Conservation (phyloP, 2,888 invertebrate species). For the Thalpophila matura region DNA sequence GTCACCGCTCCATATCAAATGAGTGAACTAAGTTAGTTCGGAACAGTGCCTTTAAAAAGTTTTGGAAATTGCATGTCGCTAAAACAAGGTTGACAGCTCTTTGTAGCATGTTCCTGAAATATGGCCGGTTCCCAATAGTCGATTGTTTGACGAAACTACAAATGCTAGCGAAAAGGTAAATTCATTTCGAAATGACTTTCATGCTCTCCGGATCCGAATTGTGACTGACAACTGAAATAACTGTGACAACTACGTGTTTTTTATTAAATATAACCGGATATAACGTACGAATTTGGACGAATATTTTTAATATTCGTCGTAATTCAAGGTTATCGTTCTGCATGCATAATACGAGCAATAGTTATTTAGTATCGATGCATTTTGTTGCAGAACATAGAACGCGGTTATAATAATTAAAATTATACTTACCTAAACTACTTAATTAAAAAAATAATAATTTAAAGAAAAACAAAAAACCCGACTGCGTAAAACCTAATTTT, state of each 20-base stretch:
- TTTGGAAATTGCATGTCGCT: constrained; percentile 32
- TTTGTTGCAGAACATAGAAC: neutral
- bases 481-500: no score
- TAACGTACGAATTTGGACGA: constrained; percentile 4
- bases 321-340: no score
- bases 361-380: neutral
- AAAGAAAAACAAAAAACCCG: no score
- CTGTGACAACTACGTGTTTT: constrained; percentile 14
- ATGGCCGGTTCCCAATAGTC: constrained; percentile 24
- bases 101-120: constrained; percentile 12
- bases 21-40: constrained; percentile 8
- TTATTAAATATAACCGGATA: neutral
- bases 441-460: no score
- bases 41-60: constrained; percentile 11
- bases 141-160: constrained; percentile 21
- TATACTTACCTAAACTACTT: no score
- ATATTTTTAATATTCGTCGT: no score
- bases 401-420: no score
- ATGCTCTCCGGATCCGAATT: constrained; percentile 6
- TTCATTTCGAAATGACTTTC: constrained; percentile 26
- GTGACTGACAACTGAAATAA: constrained; percentile 33
- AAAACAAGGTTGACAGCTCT: constrained; percentile 28
- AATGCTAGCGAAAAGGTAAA: constrained; percentile 27
- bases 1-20: constrained; percentile 25
- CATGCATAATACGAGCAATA: constrained; percentile 4